Evolutionary conservation across 2,113 vertebrate species (phyloP).

Genomic region (Sceloporus undulatus): DNA sequence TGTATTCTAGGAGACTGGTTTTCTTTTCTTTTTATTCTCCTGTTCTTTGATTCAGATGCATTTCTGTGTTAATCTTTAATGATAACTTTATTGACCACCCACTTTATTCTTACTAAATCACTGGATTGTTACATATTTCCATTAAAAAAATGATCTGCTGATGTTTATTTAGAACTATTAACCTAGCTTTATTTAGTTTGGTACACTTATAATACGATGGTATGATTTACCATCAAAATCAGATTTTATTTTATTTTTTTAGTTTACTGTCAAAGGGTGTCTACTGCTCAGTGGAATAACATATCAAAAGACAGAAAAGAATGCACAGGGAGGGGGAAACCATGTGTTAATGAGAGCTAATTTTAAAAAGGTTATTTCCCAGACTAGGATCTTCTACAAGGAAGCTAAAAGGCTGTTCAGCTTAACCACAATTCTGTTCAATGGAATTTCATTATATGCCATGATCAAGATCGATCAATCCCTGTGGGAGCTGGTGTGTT

Average conservation of each 20-base stretch:
- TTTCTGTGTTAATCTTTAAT: constrained; percentile 43
- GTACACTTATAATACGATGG: not conserved
- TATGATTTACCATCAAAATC: not conserved
- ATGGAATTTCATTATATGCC: not conserved
- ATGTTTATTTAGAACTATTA: constrained; percentile 8
- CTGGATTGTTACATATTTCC: constrained; percentile 31
- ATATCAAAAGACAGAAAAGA: not conserved
- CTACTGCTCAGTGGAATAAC: constrained; percentile 8
- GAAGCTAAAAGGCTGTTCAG: not conserved
- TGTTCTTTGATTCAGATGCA: not conserved
- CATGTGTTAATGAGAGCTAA: not conserved
- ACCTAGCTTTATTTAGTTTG: not conserved
- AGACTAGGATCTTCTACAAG: not conserved
- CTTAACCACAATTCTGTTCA: not conserved
- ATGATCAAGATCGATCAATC: not conserved
- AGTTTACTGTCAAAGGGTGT: constrained; percentile 5
- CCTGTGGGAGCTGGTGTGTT: not conserved
- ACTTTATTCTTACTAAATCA: not conserved
- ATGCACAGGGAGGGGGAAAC: not conserved
- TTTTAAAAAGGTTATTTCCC: constrained; percentile 1
- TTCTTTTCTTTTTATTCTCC: not conserved
- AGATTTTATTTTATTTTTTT: not conserved
- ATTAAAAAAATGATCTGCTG: not conserved
- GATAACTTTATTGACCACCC: not conserved
- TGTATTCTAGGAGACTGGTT: not conserved